Evolutionary conservation across 2,888 invertebrate species (phyloP), one percentile per base, ranked within the genome.

Genomic region (Cylloceria caligata): DNA sequence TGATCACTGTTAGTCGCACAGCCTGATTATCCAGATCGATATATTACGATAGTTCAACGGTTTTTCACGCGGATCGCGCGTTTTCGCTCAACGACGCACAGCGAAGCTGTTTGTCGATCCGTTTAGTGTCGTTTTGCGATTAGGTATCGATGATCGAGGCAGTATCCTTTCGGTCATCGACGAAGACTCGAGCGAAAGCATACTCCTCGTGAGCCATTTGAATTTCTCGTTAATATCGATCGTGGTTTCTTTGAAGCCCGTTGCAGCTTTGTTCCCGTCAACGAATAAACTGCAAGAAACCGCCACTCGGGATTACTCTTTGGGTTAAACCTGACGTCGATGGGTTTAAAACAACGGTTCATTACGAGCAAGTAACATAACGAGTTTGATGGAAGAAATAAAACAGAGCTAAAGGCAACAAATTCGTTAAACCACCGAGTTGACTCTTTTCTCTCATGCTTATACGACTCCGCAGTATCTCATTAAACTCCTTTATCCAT

Each of bases 251-350:
- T 24, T 9, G 27, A 57, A 27, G 42, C 42, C 52, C 42, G 42
- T 57, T 42, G 57, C 30, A 34, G 24, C 42, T 55, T 24, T 6
- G 16, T 30, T 57, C 16, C 42, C 52, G 27, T 57, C 7, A 42
- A 69, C 27, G 42, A 69, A 27, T 24, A 11, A 42, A 39, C 65
- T 62, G 64, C 65, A 27, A 55, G 19, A 42, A 71, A 57, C 68
- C 13, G 16, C 62, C 67, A 36, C 55, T 77, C 52, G 78, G 78
- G 57, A 74, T 79, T 42, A 64, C 78, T 82, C 78, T 82, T 82
- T 82, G 81, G 81, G 81, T 52, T 82, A 75, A 80, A 65, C 65
- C 67, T 76, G 45, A 81, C 62, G 64, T 82, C 49, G 49, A 77
- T 57, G 42, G 16, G 60, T 65, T 60, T 30, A 71, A 64, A 16